Evolutionary conservation across 2,113 vertebrate genomes (phyloP).

Genomic region (Pollachius pollachius): DNA sequence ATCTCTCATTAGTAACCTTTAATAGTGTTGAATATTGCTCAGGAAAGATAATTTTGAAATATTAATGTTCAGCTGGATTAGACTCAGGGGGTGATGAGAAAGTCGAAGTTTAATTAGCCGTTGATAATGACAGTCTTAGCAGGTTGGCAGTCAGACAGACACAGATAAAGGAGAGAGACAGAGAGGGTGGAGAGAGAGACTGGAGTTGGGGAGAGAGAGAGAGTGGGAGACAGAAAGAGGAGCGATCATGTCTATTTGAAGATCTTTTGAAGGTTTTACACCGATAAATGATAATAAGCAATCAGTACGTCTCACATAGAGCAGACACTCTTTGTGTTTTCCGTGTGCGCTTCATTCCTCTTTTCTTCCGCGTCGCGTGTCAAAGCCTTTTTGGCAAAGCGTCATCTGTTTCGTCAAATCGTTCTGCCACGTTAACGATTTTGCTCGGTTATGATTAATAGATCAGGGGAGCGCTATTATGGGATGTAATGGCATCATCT

Average conservation of each 20-base stretch:
- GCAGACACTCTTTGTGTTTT: background rate
- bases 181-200: conserved; percentile 18
- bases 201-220: background rate
- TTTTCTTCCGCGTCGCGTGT: background rate
- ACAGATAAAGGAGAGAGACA: conserved; percentile 5
- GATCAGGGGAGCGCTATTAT: conserved; percentile 48
- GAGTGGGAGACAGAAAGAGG: conserved; percentile 1
- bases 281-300: background rate
- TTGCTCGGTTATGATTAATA: conserved; percentile 49
- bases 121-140: conserved; percentile 48
- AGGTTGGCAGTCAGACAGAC: too few relatives aligned
- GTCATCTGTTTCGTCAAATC: too few relatives aligned
- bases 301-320: background rate
- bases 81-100: conserved; percentile 60
- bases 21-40: conserved; percentile 32
- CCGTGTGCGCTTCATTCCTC: background rate
- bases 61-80: conserved; percentile 68
- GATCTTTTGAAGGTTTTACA: background rate
- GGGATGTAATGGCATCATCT: conserved; percentile 30
- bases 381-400: conserved; percentile 3
- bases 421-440: background rate
- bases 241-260: conserved; percentile 1
- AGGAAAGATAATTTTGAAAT: conserved; percentile 60
- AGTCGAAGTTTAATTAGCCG: conserved; percentile 61
- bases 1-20: background rate